Conservation (phyloP, 1,140 invertebrate species). For the Medauroidea extradentata region DNA sequence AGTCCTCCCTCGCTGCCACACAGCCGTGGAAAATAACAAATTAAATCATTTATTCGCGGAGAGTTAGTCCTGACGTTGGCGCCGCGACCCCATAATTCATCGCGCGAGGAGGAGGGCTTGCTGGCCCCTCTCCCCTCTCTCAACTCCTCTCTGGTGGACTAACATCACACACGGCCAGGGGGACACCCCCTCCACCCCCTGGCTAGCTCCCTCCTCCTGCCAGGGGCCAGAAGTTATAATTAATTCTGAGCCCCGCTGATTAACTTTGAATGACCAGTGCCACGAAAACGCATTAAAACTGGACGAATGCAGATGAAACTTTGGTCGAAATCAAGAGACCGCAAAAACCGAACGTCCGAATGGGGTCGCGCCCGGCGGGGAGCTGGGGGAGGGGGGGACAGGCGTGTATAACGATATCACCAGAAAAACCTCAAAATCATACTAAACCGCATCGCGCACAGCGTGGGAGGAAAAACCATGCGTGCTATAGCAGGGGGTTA, state of each 20-base stretch:
- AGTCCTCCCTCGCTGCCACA: no score
- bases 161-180: no score
- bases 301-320: slow-evolving; percentile 17
- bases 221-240: slow-evolving; percentile 14
- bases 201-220: not conserved
- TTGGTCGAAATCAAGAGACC: slow-evolving; percentile 16
- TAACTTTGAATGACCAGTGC: slow-evolving; percentile 15
- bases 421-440: slow-evolving; percentile 15
- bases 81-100: no score
- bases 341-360: slow-evolving; percentile 11
- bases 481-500: no score
- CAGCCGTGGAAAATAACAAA: no score
- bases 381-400: not conserved
- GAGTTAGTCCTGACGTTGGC: no score
- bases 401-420: slow-evolving; percentile 7
- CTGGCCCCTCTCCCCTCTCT: no score
- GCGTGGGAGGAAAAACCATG: no score
- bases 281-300: slow-evolving; percentile 16
- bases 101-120: no score
- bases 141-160: no score
- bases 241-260: slow-evolving; percentile 13
- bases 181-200: no score
- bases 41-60: no score
- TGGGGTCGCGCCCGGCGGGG: not conserved
- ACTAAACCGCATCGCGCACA: not conserved